Base-by-base conservation (phyloP, 2,113 vertebrate genomes). In the Pseudolaguvia tuberculata region DNA sequence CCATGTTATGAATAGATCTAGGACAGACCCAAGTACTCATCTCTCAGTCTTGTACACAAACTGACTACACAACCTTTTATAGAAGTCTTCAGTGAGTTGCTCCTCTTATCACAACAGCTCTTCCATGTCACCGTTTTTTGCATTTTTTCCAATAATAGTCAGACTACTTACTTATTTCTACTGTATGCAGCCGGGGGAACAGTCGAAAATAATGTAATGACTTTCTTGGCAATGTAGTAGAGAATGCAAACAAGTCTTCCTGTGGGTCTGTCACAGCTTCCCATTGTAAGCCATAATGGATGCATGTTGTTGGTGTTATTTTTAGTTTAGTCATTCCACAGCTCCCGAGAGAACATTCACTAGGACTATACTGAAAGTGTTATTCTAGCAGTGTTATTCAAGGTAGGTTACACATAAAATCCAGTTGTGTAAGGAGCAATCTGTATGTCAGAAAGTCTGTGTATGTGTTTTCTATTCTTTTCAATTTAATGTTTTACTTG, bases 241-340 rank as follows among this genome's bases (percentile, higher is more conserved):
- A 70, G 21, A 73, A 66, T 61, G 29, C 59, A 29, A 39, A 58
- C 75, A 75, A 80, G 81, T 83, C 73, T 81, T 78, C 69, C 65
- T 73, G 53, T 70, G 78, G 82, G 79, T 85, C 25, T 53, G 67
- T 84, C 76, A 70, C 77, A 80, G 80, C 80, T 84, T 42, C 23
- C 72, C 83, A 78, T 72, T 83, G 63, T 72, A 78, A 86, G 83
- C 83, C 73, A 77, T 68, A 58, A 81, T 71, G 65, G 75, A 85
- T 75, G 76, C 35, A 48, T 79, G 67, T 83, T 85, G 86, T 83
- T 56, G 76, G 53, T 39, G 76, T 81, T 89, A 90, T 90, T 90
- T 90, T 88, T 91, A 90, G 87, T 57, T 78, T 82, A 80, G 86
- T 87, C 85, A 83, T 82, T 86, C 23, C 21, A 70, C 75, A 73